phyloP scores from a whole-genome alignment of 2,888 invertebrate species.

The Malacosoma neustria region DNA sequence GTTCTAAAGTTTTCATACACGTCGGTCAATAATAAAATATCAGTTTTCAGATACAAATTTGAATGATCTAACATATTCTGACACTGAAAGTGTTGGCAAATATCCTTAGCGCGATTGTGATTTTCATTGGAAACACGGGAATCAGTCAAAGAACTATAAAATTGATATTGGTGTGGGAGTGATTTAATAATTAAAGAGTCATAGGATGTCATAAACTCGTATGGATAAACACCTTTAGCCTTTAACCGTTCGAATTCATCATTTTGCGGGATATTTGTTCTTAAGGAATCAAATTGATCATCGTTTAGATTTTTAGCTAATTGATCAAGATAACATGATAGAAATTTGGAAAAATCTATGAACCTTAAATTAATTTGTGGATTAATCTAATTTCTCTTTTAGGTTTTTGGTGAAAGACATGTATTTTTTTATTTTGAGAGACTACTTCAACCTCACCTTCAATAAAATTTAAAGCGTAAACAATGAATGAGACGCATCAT shows the following conservation, averaged over 20 bases:
- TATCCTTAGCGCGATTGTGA: slow-evolving; percentile 6
- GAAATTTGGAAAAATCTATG: slow-evolving; percentile 13
- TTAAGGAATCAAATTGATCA: background rate
- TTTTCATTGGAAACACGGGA: slow-evolving; percentile 4
- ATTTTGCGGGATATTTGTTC: background rate
- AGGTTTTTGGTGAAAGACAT: slow-evolving; percentile 23
- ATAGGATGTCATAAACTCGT: slow-evolving; percentile 11
- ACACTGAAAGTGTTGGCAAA: slow-evolving; percentile 3
- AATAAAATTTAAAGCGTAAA: slow-evolving; percentile 17
- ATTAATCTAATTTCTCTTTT: slow-evolving; percentile 3
- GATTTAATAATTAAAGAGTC: slow-evolving; percentile 6
- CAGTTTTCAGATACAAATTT: slow-evolving; percentile 10
- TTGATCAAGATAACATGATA: slow-evolving; percentile 8
- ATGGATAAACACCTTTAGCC: slow-evolving; percentile 5
- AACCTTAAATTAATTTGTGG: slow-evolving; percentile 8
- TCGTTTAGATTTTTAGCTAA: slow-evolving; percentile 7
- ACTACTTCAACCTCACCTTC: slow-evolving; percentile 10
- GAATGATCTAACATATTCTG: slow-evolving; percentile 10
- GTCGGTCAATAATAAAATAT: slow-evolving; percentile 12
- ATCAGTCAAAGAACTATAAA: background rate
- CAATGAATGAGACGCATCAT: slow-evolving; percentile 27
- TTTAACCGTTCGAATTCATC: background rate
- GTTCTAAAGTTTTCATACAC: slow-evolving; percentile 14
- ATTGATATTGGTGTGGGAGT: background rate
- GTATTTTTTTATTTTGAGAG: slow-evolving; percentile 23